Conservation (phyloP, 2,888 invertebrate genomes). For the Lamellibrachia columna region DNA sequence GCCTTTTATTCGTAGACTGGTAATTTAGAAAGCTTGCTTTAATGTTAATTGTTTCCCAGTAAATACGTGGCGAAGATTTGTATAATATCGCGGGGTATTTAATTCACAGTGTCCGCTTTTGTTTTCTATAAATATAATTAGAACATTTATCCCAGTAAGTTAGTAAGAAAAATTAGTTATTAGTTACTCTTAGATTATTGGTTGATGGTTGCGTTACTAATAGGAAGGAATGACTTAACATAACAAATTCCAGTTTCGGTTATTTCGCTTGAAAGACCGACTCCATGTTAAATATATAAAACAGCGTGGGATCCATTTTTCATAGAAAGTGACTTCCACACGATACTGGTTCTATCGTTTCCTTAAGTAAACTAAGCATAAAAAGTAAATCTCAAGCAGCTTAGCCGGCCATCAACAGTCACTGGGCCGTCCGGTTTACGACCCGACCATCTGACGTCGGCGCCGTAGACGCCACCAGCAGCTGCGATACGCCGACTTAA, state of each 20-base stretch:
- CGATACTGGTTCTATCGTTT: conserved; percentile 5
- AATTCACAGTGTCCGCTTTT: too few relatives aligned
- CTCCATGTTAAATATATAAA: not conserved
- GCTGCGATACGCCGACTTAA: not conserved
- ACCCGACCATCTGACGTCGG: not conserved
- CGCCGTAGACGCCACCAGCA: not conserved
- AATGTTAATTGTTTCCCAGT: too few relatives aligned
- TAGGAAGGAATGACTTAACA: not conserved
- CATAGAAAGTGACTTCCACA: not conserved
- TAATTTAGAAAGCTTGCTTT: too few relatives aligned
- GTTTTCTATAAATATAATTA: too few relatives aligned
- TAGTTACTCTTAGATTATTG: not conserved
- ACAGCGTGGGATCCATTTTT: not conserved
- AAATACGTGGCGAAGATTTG: too few relatives aligned
- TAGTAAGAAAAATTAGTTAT: not conserved
- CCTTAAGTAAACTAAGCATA: conserved; percentile 16
- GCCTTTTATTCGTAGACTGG: too few relatives aligned
- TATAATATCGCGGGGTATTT: too few relatives aligned
- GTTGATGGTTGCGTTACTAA: not conserved
- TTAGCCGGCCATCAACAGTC: not conserved
- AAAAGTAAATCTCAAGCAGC: not conserved
- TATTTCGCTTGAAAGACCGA: not conserved
- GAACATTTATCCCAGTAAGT: not conserved
- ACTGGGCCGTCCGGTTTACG: not conserved
- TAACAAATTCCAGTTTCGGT: not conserved